Conservation (phyloP, 2,888 invertebrate species). For the Latrodectus hesperus region DNA sequence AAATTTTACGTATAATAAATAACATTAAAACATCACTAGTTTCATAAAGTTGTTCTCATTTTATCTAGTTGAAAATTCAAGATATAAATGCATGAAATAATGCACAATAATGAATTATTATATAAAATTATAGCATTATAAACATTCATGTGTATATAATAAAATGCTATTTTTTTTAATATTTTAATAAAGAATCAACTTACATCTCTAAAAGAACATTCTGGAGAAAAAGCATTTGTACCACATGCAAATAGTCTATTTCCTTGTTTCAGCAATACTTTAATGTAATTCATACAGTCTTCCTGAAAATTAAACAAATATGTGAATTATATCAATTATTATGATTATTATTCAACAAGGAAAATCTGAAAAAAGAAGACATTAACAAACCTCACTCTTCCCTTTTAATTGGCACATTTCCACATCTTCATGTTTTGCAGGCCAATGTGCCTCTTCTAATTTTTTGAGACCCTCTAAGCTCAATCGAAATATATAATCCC, state of each 20-base stretch:
- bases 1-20: no score
- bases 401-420: slow-evolving; percentile 88
- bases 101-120: no score
- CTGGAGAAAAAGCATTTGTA: slow-evolving; percentile 91
- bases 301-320: slow-evolving; percentile 73
- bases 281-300: slow-evolving; percentile 91
- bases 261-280: slow-evolving; percentile 87
- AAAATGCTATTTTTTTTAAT: no score
- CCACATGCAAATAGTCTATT: slow-evolving; percentile 91
- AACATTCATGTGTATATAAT: no score
- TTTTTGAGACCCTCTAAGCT: slow-evolving; percentile 83
- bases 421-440: slow-evolving; percentile 82
- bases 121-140: no score
- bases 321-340: background rate
- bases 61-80: background rate
- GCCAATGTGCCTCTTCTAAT: slow-evolving; percentile 86
- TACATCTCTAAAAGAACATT: slow-evolving; percentile 86
- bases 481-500: slow-evolving; percentile 88
- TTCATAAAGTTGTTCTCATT: no score
- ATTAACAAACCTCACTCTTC: slow-evolving; percentile 78
- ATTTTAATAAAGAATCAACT: slow-evolving; percentile 65
- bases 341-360: background rate
- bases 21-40: no score
- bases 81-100: background rate
- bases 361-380: no score